A percentile compares a stretch with the other conserved stretches of the same genome.
Conservation (phyloP, 1,140 invertebrate genomes). For the Oppia nitens region DNA sequence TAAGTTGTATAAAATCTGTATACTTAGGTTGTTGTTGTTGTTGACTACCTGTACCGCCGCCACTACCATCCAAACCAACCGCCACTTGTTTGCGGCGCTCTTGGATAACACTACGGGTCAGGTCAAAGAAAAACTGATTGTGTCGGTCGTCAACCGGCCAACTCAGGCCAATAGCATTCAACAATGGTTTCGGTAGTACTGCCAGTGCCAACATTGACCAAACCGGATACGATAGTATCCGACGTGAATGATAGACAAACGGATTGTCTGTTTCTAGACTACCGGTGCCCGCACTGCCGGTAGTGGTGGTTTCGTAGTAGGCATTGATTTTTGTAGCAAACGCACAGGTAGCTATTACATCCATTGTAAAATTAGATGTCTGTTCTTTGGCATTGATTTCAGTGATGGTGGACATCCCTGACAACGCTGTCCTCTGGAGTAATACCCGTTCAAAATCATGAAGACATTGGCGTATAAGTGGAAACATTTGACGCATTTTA, state of each 20-base stretch:
- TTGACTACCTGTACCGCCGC: too few species aligned
- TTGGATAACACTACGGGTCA: constrained; percentile 13
- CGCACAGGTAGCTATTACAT: constrained; percentile 38
- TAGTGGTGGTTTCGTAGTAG: too few species aligned
- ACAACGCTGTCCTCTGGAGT: too few species aligned
- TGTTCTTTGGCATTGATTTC: too few species aligned
- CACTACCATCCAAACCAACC: too few species aligned
- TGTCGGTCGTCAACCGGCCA: constrained; percentile 12
- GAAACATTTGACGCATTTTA: constrained; percentile 34
- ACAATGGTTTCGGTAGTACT: constrained; percentile 4
- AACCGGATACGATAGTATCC: not conserved
- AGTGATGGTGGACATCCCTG: not conserved
- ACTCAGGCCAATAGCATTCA: too few species aligned
- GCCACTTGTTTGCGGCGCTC: constrained; percentile 15
- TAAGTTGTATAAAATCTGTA: constrained; percentile 19
- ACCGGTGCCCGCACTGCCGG: too few species aligned
- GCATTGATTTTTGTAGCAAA: constrained; percentile 40
- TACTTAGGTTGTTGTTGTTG: not conserved
- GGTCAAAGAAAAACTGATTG: constrained; percentile 12
- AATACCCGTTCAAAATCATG: too few species aligned
- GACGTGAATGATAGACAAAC: constrained; percentile 25
- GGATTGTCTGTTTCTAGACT: too few species aligned
- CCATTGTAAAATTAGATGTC: constrained; percentile 33
- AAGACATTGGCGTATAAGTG: not conserved
- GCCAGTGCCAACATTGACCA: too few species aligned